Base-by-base conservation (phyloP, 2,888 invertebrate species). In the Drosophila fungiperda region DNA sequence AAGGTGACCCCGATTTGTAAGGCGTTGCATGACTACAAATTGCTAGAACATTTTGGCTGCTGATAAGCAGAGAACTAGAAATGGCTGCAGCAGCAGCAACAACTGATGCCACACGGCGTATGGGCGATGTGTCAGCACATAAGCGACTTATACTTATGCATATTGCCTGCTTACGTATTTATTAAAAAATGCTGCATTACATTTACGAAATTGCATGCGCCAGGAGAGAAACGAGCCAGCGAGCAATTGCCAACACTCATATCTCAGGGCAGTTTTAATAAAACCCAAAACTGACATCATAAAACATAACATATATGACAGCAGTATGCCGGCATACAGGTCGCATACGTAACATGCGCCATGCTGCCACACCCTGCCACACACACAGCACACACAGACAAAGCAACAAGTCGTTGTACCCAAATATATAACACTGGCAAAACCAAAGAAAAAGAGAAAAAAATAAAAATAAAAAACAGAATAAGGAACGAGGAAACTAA, bases 241-340 rank as follows among this genome's bases (percentile, higher is more conserved):
- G 8, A 23, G 63, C 32, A 61, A 36, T 53, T 36, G 61, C 40
- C 40, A 60, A 66, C 72, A 63, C 70, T 75, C 86, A 88, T 90
- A 87, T 90, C 83, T 90, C 76, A 81, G 68, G 78, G 89, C 83
- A 86, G 87, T 87, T 87, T 87, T 87, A 87, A 87, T 87, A 88
- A 87, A 87, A 87, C 87, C 89, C 90, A 76, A 87, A 90, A 90
- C 90, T 87, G 87, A 90, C 90, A 87, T 87, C 87, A 87, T 87
- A 87, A 87, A 87, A 90, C 89, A 87, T 83, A 61, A 73, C 87
- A 73, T 60, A 89, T 76, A 83, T 83, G 84, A 87, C 84, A 81
- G 87, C 73, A 73, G 71, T 29, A 29, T 29, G 29, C 74, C 73
- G 74, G 83, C 86, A 48, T 58, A 78, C 88, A 76, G 83, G 86